Conservation (phyloP, 2,888 invertebrate species). For the Ischnura elegans region DNA sequence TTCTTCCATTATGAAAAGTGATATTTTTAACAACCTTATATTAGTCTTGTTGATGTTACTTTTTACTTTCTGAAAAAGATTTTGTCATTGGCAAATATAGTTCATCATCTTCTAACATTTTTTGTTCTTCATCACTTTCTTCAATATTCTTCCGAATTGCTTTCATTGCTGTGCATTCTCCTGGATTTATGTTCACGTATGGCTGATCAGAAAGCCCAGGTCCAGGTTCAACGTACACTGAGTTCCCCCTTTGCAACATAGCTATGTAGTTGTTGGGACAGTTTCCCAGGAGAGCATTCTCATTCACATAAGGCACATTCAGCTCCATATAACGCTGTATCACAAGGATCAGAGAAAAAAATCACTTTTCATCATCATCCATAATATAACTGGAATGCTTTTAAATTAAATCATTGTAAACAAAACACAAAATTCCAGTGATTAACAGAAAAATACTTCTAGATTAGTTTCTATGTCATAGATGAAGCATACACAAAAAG, state of each 20-base stretch:
- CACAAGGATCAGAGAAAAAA: no score
- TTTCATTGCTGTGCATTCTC: not conserved
- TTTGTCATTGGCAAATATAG: constrained; percentile 53
- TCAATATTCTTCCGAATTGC: not conserved
- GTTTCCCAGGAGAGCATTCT: constrained; percentile 9
- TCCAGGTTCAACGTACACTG: not conserved
- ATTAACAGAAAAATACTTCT: no score
- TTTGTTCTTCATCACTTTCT: not conserved
- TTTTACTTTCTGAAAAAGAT: constrained; percentile 4
- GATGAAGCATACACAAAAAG: no score
- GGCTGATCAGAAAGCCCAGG: not conserved
- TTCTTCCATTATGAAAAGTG: not conserved
- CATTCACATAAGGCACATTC: constrained; percentile 42
- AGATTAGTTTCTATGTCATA: no score
- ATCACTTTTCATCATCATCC: no score
- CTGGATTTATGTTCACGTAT: constrained; percentile 32
- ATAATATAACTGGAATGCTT: no score
- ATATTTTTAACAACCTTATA: not conserved
- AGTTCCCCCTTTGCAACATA: not conserved
- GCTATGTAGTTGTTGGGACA: constrained; percentile 20
- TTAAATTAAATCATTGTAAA: no score
- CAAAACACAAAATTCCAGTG: no score
- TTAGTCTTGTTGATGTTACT: not conserved
- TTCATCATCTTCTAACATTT: not conserved
- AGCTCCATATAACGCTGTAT: constrained; percentile 36